Evolutionary conservation across 2,113 vertebrate genomes (phyloP).

Genomic region (Lutjanus erythropterus): DNA sequence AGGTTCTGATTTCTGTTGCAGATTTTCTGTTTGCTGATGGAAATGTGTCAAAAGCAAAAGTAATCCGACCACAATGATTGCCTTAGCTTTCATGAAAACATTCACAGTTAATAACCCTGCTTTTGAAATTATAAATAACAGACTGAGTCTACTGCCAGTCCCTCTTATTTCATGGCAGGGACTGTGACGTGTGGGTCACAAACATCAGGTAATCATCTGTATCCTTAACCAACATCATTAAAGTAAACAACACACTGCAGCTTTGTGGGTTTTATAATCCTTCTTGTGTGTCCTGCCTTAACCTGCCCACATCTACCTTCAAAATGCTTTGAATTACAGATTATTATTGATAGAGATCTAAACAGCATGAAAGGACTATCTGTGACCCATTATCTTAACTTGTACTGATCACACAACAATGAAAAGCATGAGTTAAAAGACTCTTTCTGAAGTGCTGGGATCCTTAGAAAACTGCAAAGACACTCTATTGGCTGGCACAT

Average conservation of each 20-base stretch:
- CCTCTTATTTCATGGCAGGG: constrained; percentile 1
- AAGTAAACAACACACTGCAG: constrained; percentile 13
- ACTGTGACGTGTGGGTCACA: constrained; percentile 21
- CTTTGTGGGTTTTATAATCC: constrained; percentile 11
- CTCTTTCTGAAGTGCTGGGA: constrained; percentile 14
- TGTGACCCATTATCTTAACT: constrained; percentile 14
- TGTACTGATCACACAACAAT: neutral
- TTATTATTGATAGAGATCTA: constrained; percentile 13
- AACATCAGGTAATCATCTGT: constrained; percentile 13
- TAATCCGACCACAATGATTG: constrained; percentile 49
- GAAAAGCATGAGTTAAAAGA: constrained; percentile 16
- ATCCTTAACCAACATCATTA: constrained; percentile 29
- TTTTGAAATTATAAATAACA: constrained; percentile 44
- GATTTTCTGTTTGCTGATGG: constrained; percentile 51
- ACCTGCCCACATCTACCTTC: neutral
- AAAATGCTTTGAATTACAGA: constrained; percentile 15
- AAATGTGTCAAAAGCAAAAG: constrained; percentile 43
- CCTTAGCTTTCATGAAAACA: constrained; percentile 38
- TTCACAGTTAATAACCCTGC: constrained; percentile 40
- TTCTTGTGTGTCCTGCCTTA: constrained; percentile 7
- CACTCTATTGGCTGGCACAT: constrained; percentile 35
- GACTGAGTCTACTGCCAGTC: constrained; percentile 10
- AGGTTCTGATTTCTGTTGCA: constrained; percentile 54
- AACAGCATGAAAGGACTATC: neutral
- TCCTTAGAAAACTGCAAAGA: constrained; percentile 29